Conservation (phyloP, 2,888 invertebrate genomes). For the Oscheius myriophilus region DNA sequence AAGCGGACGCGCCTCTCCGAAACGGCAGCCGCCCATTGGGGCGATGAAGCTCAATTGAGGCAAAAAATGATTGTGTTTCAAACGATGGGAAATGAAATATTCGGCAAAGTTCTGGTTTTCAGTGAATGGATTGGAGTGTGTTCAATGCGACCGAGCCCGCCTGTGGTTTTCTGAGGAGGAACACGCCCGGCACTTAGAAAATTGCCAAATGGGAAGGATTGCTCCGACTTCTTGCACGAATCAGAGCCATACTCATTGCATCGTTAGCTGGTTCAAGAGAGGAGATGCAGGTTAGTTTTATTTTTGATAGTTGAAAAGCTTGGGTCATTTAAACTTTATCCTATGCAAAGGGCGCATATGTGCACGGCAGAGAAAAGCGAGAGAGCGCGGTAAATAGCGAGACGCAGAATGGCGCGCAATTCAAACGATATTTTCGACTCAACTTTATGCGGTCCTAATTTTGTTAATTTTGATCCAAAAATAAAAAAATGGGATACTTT, state of each 20-base stretch:
- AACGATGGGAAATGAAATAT: too few species aligned
- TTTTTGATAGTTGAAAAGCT: neutral
- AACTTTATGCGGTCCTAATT: too few species aligned
- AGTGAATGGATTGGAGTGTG: conserved; percentile 51
- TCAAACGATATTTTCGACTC: too few species aligned
- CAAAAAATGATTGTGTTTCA: too few species aligned
- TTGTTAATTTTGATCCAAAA: too few species aligned
- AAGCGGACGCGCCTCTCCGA: conserved; percentile 1
- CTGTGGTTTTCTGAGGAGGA: conserved; percentile 63
- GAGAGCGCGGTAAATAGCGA: too few species aligned
- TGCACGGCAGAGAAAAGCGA: too few species aligned
- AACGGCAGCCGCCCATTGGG: neutral
- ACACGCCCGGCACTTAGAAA: conserved; percentile 52
- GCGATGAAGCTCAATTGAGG: neutral
- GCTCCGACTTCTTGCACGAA: conserved; percentile 58
- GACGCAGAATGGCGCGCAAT: too few species aligned
- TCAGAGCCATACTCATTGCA: conserved; percentile 64
- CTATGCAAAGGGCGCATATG: too few species aligned
- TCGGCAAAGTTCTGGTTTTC: too few species aligned
- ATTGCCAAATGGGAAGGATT: conserved; percentile 58
- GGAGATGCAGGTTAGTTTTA: conserved; percentile 43
- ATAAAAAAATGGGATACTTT: too few species aligned
- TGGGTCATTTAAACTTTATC: neutral
- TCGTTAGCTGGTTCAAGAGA: conserved; percentile 61
- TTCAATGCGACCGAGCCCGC: conserved; percentile 60